Base-by-base conservation (phyloP, 2,888 invertebrate species). In the Phaonia tiefii region DNA sequence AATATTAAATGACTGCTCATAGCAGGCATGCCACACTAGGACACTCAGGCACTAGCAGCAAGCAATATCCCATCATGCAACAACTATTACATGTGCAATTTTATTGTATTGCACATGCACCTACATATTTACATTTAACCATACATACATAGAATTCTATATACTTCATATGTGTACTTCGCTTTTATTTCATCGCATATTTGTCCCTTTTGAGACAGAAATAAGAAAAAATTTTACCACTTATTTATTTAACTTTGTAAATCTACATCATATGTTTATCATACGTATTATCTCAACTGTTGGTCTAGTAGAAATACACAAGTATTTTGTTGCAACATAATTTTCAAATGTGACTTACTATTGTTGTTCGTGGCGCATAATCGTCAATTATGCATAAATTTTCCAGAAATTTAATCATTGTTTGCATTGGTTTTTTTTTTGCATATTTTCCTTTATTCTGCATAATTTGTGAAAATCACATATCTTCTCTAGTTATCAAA, bases 1-100 rank as follows among this genome's bases (percentile, higher is more conserved):
- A 79, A 83, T 80, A 82, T 80, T 80, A 84, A 84, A 84, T 80
- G 81, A 83, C 82, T 81, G 71, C 70, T 70, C 49, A 77, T 74
- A 31, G 31, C 3, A 31, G 31, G 31, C 31, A 31, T 31, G 31
- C 31, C 3, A 56, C 69, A 82, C 63, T 63, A 42, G n/a, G 54
- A 17, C 15, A 51, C 4, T 37, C 15, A 37, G 49, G 56, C n/a
- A 5, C 26, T n/a, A 31, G 49, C 15, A 31, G 44, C 51, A 78
- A 79, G 13, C 63, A 71, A 7, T 39, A 76, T 37, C 39, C 60
- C 31, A 66, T 74, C 63, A 72, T 49, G 39, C 67, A 78, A 73
- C 42, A 79, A 72, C 26, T 39, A 73, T n/a, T 72, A 51, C 71
- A 78, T n/a, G n/a, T n/a, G n/a, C n/a, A n/a, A n/a, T n/a, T n/a